Conservation (phyloP, 2,113 vertebrate species). For the Corydoras maculifer region DNA sequence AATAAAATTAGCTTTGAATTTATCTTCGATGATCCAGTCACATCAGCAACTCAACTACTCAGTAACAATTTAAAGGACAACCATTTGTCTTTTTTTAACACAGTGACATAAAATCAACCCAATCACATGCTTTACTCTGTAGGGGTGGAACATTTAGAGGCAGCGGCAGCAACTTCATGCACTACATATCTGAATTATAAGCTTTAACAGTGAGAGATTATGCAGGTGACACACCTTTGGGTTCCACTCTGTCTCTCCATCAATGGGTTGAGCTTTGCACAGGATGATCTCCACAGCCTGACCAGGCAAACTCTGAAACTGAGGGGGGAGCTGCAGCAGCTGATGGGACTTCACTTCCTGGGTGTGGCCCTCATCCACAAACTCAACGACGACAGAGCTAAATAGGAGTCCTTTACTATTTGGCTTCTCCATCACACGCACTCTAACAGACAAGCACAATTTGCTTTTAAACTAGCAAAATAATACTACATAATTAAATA, state of each 20-base stretch:
- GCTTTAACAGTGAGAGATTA: no score
- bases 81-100: no score
- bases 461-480: no score
- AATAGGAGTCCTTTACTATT: conserved; percentile 44
- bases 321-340: conserved; percentile 71
- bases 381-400: conserved; percentile 54
- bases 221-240: conserved; percentile 66
- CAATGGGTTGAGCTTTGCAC: conserved; percentile 77
- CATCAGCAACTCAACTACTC: no score
- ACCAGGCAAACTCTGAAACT: conserved; percentile 66
- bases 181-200: no score
- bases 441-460: conserved; percentile 56
- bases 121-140: no score
- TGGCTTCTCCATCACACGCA: conserved; percentile 66
- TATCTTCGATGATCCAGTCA: no score
- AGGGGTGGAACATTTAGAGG: no score
- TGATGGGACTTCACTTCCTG: conserved; percentile 60
- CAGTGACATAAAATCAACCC: no score
- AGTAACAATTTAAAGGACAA: no score
- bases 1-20: background rate
- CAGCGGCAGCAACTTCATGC: no score
- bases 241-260: conserved; percentile 81
- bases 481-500: no score
- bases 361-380: conserved; percentile 79
- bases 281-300: conserved; percentile 84